Conservation (phyloP, 2,113 vertebrate genomes). For the Eulemur macaco region DNA sequence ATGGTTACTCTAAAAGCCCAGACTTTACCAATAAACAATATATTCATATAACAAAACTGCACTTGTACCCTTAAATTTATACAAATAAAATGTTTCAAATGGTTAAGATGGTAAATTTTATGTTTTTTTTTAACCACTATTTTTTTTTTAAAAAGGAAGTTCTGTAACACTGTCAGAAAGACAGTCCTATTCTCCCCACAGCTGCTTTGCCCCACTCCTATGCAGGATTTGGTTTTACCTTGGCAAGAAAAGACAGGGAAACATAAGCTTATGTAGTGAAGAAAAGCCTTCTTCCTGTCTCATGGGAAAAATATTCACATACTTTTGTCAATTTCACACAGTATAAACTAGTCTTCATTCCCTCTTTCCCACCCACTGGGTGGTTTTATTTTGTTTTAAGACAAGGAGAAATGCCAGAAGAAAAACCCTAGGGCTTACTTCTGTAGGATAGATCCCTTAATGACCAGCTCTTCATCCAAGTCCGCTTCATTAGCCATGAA, state of each 20-base stretch:
- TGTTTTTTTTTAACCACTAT: background rate
- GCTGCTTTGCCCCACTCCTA: background rate
- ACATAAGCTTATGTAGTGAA: slow-evolving; percentile 37
- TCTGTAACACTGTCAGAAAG: slow-evolving; percentile 26
- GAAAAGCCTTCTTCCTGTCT: slow-evolving; percentile 42
- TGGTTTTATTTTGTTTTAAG: slow-evolving; percentile 77
- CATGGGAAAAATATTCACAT: slow-evolving; percentile 62
- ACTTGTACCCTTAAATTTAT: too few species aligned
- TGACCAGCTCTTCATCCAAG: slow-evolving; percentile 94
- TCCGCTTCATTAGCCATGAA: slow-evolving; percentile 99
- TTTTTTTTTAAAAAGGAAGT: background rate
- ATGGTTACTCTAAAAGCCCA: too few species aligned
- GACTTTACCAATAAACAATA: too few species aligned
- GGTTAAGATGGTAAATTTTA: slow-evolving; percentile 7
- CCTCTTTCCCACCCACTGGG: slow-evolving; percentile 69
- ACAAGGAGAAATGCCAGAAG: slow-evolving; percentile 67
- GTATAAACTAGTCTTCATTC: slow-evolving; percentile 56
- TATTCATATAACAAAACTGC: too few species aligned
- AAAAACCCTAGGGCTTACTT: slow-evolving; percentile 89
- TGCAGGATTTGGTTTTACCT: background rate
- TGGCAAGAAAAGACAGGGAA: slow-evolving; percentile 37
- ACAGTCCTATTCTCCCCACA: background rate
- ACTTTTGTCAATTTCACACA: slow-evolving; percentile 74
- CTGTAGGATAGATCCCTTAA: slow-evolving; percentile 95
- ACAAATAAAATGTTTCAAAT: background rate